Evolutionary conservation across 2,888 invertebrate species (phyloP), one percentile per base, ranked within the genome.

Genomic region (Drosophila neutralis): DNA sequence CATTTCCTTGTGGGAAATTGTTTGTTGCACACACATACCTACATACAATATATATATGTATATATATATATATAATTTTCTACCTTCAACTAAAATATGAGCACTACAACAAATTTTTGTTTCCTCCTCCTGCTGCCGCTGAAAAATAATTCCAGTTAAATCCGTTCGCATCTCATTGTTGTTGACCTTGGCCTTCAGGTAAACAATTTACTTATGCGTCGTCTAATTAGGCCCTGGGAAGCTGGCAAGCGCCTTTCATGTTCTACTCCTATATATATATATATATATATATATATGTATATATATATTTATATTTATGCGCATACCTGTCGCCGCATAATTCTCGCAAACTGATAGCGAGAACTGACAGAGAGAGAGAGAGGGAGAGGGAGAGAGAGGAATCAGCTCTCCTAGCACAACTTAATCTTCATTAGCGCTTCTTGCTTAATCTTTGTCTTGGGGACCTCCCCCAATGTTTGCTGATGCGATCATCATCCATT

Each of bases 1-100:
- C 70, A 80, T 80, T 86, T 85, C 83, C 84, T 80, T 86, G 84
- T 88, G 89, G 84, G 86, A 88, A 88, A 83, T 80, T 73, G 65
- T 78, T 53, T 63, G 60, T 62, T 27, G 71, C 74, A 70, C 59
- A 82, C 40, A 67, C 36, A 57, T 21, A 58, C n/a, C 54, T 10
- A 51, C 10, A 27, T 18, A 49, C 18, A 58, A 24, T 29, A 59
- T 4, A 18, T 29, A 33, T 10, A 45, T 6, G 21, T 21, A 13
- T 21, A 36, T 27, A 33, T 35, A 8, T 35, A 7, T 35, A 21
- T 45, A 35, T 21, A 29, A 29, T 31, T 31, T 35, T 48, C 4
- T 21, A 45, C 27, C 38, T 36, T 48, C 52, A 68, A 31, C 52
- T 40, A 69, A 65, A 65, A 58, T 49, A 61, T 68, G 58, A 77